Base-by-base conservation (phyloP, 2,888 invertebrate genomes). In the Drosophila percnosoma region DNA sequence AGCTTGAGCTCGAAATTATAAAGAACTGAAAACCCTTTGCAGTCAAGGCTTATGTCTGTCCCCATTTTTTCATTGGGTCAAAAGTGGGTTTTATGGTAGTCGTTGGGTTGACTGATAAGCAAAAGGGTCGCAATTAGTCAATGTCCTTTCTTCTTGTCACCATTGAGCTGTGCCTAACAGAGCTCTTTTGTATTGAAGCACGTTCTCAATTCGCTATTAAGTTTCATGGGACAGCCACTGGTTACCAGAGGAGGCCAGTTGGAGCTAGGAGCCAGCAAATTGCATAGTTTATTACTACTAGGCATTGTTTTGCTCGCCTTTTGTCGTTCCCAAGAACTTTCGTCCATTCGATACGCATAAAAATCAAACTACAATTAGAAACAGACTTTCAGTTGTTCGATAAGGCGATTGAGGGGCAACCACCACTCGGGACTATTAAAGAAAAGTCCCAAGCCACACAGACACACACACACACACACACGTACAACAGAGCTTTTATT, bases 361-460 rank as follows among this genome's bases (percentile, higher is more conserved):
- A 88, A 87, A 87, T 87, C 90, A 87, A 90, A 88, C 81, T 78
- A 90, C 87, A 87, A 87, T 87, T 87, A 87, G 87, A 81, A 81
- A 70, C 81, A 86, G 88, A 75, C 68, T 63, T 68, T 59, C 60
- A 72, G 72, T 61, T 62, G 63, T 54, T 45, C 24, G 42, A 55
- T 29, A 27, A n/a, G 40, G 15, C n/a, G n/a, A 29, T 3, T 40
- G 27, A 40, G 33, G 42, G 71, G 48, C 54, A 57, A 38, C 36
- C 55, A 68, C 63, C 69, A 73, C 71, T 57, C 49, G 71, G 68
- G 72, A 71, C 87, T 82, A 78, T 78, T 76, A 81, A 78, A 58
- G 63, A n/a, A 42, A 40, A 74, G 74, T 64, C 75, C 72, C 64
- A 68, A 73, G 49, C 49, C 67, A 66, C 53, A 65, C 54, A 52